Evolutionary conservation across 2,113 vertebrate species (phyloP), one percentile per base, ranked within the genome.

Genomic region (Heterocephalus glaber): DNA sequence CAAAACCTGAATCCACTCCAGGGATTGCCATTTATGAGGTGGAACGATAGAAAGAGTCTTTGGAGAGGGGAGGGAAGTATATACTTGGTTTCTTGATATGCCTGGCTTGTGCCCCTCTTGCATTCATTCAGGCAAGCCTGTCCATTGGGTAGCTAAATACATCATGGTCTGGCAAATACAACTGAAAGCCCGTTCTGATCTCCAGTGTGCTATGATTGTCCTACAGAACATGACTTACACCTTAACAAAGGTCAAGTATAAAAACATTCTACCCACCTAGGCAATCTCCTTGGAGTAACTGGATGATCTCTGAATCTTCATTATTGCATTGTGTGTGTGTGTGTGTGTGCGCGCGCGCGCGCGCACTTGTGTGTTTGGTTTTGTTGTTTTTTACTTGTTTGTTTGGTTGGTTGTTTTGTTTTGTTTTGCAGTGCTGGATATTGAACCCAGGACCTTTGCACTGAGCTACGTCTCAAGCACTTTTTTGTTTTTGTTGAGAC

Each of bases 71-170:
- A 89, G 47, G 24, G 66, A 85, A 61, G 65, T 82, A 56, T 14
- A 26, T 33, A 47, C 17, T 89, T 94, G 66, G 44, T 97, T 89
- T 93, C 92, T 95, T 60, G 77, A n/a, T 56, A 86, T 49, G 33
- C 54, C 90, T 82, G 52, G 76, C 76, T 85, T 85, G 24, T 52
- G 7, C 30, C 26, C 24, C 35, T 52, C 1, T 19, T 87, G 54
- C 87, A 76, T 49, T 72, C 92, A 70, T 54, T 72, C 63, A 72
- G 11, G 54, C 35, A 90, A 52, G 95, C n/a, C 11, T 38, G 12
- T 52, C 74, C 14, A 33, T 66, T 70, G 81, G 49, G 70, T 60
- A 77, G 20, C 33, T 33, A 91, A 93, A 65, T 38, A 28, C 17
- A 44, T 1, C 7, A 44, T 4, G 2, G 3, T 52, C 47, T 72